Percentiles rank a stretch among this genome's conserved stretches.
These are phyloP conservation scores for Argopecten irradians DNA, from an alignment of 1,140 invertebrate genomes.

Conservation along the genomic window DNA sequence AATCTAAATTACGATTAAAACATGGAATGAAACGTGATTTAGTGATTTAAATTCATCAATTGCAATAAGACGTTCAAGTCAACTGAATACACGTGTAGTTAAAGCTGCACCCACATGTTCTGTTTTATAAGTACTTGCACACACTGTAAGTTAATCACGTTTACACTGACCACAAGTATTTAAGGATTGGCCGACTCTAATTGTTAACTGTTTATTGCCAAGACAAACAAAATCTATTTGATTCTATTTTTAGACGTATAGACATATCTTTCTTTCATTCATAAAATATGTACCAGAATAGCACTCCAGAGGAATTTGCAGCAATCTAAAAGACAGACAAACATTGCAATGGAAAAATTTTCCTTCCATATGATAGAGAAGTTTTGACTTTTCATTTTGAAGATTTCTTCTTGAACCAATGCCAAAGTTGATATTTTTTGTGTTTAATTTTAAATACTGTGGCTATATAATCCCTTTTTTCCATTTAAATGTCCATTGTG, in stretches of 20 bases:
- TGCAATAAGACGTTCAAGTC: too few relatives aligned
- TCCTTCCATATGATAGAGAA: neutral
- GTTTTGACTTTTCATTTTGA: neutral
- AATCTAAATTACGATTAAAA: too few relatives aligned
- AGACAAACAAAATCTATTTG: neutral
- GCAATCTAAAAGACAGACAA: too few relatives aligned
- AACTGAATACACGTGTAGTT: too few relatives aligned
- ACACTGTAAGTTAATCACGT: too few relatives aligned
- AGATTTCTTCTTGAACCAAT: neutral
- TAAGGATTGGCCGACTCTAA: neutral
- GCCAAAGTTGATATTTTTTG: neutral
- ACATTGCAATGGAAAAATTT: neutral
- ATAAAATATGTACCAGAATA: neutral
- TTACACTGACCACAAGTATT: neutral
- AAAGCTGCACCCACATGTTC: too few relatives aligned
- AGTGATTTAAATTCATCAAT: too few relatives aligned
- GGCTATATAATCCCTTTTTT: too few relatives aligned
- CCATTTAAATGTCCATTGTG: neutral
- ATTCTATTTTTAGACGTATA: constrained; percentile 2
- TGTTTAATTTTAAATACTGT: neutral
- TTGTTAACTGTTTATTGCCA: neutral
- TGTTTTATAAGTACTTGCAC: too few relatives aligned
- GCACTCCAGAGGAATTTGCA: neutral
- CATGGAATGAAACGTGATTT: too few relatives aligned
- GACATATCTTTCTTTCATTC: neutral